phyloP scores from a whole-genome alignment of 2,797 vertebrate species.

The Brachyrhaphis roseni region DNA sequence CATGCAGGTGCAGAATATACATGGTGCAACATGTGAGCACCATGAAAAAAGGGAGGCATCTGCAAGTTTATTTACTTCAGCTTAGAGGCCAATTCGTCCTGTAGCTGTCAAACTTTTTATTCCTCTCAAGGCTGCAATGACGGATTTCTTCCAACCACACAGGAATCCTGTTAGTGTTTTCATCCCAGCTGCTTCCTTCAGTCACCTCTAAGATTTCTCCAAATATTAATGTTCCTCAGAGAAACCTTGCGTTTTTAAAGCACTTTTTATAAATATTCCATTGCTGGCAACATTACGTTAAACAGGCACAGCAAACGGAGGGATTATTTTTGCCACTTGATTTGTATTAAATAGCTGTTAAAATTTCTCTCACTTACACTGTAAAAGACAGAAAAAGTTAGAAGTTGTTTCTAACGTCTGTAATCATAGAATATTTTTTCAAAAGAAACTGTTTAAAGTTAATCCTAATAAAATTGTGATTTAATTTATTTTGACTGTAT shows the following conservation, averaged over 20 bases:
- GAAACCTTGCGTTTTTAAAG: slow-evolving; percentile 64
- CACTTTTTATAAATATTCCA: slow-evolving; percentile 71
- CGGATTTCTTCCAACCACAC: slow-evolving; percentile 45
- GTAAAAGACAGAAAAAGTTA: slow-evolving; percentile 31
- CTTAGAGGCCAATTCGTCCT: slow-evolving; percentile 14
- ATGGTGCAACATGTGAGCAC: slow-evolving; percentile 22
- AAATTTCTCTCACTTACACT: slow-evolving; percentile 27
- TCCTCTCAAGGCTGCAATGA: slow-evolving; percentile 19
- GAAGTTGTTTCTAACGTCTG: neutral
- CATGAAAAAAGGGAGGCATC: slow-evolving; percentile 22
- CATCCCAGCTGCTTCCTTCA: slow-evolving; percentile 47
- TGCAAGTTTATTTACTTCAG: slow-evolving; percentile 34
- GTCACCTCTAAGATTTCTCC: slow-evolving; percentile 63
- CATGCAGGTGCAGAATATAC: slow-evolving; percentile 61
- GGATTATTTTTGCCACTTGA: slow-evolving; percentile 61
- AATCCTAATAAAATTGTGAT: neutral
- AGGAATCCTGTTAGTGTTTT: slow-evolving; percentile 46
- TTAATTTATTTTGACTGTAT: neutral
- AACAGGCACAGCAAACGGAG: slow-evolving; percentile 68
- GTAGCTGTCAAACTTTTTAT: slow-evolving; percentile 32
- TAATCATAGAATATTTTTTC: neutral
- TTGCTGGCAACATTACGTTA: slow-evolving; percentile 60
- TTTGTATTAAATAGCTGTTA: slow-evolving; percentile 64
- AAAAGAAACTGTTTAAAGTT: neutral
- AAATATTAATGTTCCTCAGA: slow-evolving; percentile 71